A percentile compares a stretch with the other conserved stretches of the same genome.
Evolutionary conservation across 2,888 invertebrate species (phyloP).

Genomic region (Coelopa pilipes): DNA sequence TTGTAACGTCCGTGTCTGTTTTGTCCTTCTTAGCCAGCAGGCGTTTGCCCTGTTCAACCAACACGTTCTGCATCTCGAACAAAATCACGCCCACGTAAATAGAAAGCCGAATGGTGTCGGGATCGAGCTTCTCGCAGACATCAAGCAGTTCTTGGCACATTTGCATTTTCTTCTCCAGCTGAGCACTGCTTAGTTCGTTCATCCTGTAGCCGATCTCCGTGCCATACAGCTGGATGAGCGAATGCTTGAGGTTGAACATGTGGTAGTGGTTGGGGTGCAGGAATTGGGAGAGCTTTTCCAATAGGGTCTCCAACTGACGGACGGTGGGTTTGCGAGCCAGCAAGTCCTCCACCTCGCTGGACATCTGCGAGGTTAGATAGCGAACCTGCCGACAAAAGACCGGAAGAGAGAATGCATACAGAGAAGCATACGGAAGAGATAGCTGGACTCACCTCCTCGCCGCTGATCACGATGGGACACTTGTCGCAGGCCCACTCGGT

Average conservation of each 20-base stretch:
- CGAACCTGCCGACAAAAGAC: slow-evolving; percentile 50
- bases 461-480: slow-evolving; percentile 75
- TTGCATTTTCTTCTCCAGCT: slow-evolving; percentile 73
- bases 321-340: slow-evolving; percentile 70
- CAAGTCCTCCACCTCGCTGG: slow-evolving; percentile 78
- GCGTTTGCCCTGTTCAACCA: slow-evolving; percentile 69
- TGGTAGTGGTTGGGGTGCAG: slow-evolving; percentile 88
- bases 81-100: slow-evolving; percentile 82
- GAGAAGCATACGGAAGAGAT: background rate
- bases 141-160: slow-evolving; percentile 75
- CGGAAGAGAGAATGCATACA: background rate
- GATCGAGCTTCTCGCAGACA: slow-evolving; percentile 76
- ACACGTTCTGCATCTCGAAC: slow-evolving; percentile 75
- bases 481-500: slow-evolving; percentile 82
- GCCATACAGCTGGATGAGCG: slow-evolving; percentile 82
- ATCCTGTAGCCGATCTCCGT: slow-evolving; percentile 73
- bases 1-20: background rate
- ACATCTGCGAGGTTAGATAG: slow-evolving; percentile 77
- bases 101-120: slow-evolving; percentile 77
- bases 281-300: slow-evolving; percentile 77
- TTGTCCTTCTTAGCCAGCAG: slow-evolving; percentile 38
- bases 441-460: slow-evolving; percentile 70
- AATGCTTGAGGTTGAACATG: slow-evolving; percentile 83
- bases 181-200: slow-evolving; percentile 70
- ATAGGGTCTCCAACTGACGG: slow-evolving; percentile 72